Conservation (phyloP, 2,797 vertebrate species). For the Gorsachius magnificus region DNA sequence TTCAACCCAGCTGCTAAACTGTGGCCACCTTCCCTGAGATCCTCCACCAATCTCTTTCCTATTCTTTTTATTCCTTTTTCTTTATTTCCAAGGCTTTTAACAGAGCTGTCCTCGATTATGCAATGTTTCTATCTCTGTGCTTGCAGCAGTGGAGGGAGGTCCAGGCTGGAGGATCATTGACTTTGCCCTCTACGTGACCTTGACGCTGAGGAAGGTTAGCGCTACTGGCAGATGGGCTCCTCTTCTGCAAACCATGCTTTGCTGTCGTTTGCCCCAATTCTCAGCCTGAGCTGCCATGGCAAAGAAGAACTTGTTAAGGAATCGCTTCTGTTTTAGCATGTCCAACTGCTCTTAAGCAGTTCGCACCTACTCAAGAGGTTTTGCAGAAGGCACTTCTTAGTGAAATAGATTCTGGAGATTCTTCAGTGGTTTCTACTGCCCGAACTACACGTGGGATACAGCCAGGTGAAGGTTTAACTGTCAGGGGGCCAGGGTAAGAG, state of each 20-base stretch:
- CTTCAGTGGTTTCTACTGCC: background rate
- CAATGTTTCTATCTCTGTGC: background rate
- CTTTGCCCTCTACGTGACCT: background rate
- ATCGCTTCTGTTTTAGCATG: background rate
- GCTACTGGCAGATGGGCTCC: background rate
- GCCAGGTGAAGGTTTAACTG: background rate
- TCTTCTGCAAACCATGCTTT: background rate
- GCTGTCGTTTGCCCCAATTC: background rate
- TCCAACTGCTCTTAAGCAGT: background rate
- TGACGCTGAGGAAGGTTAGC: background rate
- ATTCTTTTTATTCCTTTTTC: background rate
- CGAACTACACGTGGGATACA: background rate
- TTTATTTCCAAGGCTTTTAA: background rate
- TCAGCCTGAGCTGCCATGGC: background rate
- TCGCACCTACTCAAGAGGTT: background rate
- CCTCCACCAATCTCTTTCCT: background rate
- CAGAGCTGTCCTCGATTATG: background rate
- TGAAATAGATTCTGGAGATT: background rate
- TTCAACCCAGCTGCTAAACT: background rate
- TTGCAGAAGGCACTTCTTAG: background rate
- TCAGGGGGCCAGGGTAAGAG: background rate
- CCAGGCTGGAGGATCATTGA: background rate
- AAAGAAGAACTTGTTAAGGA: conserved; percentile 11
- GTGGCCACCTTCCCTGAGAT: background rate
- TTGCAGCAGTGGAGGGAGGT: background rate